These are phyloP conservation scores for Protobothrops flavoviridis DNA, from an alignment of 2,113 vertebrate species.

Conservation along the genomic window DNA sequence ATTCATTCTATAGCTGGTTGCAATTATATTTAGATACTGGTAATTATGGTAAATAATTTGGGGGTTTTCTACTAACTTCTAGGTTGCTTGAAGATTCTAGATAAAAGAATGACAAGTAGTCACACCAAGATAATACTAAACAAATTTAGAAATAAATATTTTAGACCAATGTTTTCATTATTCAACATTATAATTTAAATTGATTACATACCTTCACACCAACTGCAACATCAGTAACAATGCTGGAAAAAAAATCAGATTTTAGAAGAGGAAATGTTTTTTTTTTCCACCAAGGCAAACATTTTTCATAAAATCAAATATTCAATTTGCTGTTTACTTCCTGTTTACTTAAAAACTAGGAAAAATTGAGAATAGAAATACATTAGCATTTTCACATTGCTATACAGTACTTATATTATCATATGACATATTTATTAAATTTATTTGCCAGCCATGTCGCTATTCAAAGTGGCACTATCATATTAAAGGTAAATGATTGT, in stretches of 20 bases:
- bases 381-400: not conserved
- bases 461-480: not conserved
- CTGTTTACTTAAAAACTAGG: not conserved
- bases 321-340: not conserved
- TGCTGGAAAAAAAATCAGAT: constrained; percentile 68
- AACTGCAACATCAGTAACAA: constrained; percentile 94
- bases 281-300: not conserved
- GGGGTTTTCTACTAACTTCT: not conserved
- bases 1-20: not conserved
- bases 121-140: constrained; percentile 37
- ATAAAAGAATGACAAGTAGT: constrained; percentile 27
- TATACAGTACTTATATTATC: not conserved
- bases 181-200: constrained; percentile 46
- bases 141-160: constrained; percentile 20
- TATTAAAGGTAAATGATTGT: not conserved
- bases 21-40: not conserved
- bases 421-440: not conserved
- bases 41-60: not conserved
- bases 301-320: constrained; percentile 3
- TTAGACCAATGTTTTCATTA: constrained; percentile 19
- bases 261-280: constrained; percentile 11
- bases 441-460: not conserved
- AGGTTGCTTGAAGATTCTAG: constrained; percentile 23
- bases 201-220: constrained; percentile 90
- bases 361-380: not conserved